Conservation (phyloP, 2,113 vertebrate species). For the Maccullochella peelii region DNA sequence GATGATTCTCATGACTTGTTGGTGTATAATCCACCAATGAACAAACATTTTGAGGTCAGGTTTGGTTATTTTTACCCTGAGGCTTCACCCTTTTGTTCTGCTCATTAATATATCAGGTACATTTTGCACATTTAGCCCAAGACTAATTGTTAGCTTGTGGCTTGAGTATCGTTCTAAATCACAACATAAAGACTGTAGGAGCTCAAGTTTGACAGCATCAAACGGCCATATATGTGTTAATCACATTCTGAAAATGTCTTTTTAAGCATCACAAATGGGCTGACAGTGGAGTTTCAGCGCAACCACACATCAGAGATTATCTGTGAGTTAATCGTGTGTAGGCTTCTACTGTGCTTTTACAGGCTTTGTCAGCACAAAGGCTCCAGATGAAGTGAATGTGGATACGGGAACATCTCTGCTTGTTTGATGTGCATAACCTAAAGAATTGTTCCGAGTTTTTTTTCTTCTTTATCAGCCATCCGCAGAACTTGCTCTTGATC, state of each 20-base stretch:
- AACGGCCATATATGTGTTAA: constrained; percentile 25
- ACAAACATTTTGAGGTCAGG: constrained; percentile 38
- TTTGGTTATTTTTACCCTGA: constrained; percentile 36
- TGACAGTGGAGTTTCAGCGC: constrained; percentile 57
- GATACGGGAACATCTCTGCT: constrained; percentile 40
- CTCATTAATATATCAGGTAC: constrained; percentile 33
- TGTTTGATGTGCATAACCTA: constrained; percentile 69
- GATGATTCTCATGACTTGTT: not conserved
- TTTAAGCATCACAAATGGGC: constrained; percentile 53
- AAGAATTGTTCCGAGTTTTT: constrained; percentile 48
- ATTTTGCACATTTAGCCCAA: constrained; percentile 20
- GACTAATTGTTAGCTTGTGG: not conserved
- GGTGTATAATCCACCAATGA: not conserved
- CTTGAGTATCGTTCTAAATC: not conserved
- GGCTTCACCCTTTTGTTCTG: constrained; percentile 13
- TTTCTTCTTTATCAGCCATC: constrained; percentile 54
- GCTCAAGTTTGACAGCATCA: not conserved
- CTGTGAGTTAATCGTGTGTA: constrained; percentile 62
- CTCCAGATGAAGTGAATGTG: constrained; percentile 52
- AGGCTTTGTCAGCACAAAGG: constrained; percentile 73
- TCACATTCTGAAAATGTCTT: constrained; percentile 27
- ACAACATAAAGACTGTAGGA: not conserved
- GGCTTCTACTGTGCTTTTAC: constrained; percentile 55
- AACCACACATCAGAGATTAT: constrained; percentile 61
- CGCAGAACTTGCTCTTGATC: constrained; percentile 59